Percentiles rank a stretch among this genome's conserved stretches.
These are phyloP conservation scores for Paguma larvata DNA, from an alignment of 2,797 vertebrate species.

Conservation along the genomic window DNA sequence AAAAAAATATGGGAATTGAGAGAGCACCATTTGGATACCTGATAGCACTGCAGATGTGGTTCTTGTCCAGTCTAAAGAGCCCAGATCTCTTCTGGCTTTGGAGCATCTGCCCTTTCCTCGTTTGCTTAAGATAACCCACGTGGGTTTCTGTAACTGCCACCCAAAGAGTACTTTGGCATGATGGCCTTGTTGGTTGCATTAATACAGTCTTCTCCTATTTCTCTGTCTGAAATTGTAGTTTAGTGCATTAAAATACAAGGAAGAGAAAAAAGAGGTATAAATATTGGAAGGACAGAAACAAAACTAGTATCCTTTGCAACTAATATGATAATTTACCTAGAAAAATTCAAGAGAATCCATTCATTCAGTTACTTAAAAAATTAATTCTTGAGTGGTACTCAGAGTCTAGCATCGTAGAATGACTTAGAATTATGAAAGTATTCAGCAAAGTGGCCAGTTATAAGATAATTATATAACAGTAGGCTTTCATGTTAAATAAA, in stretches of 20 bases:
- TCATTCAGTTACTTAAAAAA: constrained; percentile 4
- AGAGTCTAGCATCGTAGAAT: background rate
- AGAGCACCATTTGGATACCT: background rate
- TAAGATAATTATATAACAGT: background rate
- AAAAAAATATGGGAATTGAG: background rate
- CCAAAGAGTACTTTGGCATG: background rate
- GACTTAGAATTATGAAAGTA: background rate
- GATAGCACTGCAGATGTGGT: background rate
- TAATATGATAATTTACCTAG: constrained; percentile 6
- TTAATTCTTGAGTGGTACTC: background rate
- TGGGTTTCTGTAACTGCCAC: background rate
- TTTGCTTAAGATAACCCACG: background rate
- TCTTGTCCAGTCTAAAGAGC: background rate
- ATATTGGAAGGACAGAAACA: background rate
- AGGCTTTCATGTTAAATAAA: constrained; percentile 33
- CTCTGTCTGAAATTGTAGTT: background rate
- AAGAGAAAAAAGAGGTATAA: background rate
- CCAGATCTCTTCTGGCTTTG: background rate
- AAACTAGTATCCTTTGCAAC: background rate
- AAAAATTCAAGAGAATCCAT: background rate
- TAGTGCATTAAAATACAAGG: background rate
- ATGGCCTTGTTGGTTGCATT: background rate
- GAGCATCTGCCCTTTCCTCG: background rate
- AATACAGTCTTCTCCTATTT: background rate
- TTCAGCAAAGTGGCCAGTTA: background rate